A percentile compares a stretch with the other conserved stretches of the same genome.
phyloP scores from a whole-genome alignment of 2,113 vertebrate species.

The Prionailurus viverrinus region DNA sequence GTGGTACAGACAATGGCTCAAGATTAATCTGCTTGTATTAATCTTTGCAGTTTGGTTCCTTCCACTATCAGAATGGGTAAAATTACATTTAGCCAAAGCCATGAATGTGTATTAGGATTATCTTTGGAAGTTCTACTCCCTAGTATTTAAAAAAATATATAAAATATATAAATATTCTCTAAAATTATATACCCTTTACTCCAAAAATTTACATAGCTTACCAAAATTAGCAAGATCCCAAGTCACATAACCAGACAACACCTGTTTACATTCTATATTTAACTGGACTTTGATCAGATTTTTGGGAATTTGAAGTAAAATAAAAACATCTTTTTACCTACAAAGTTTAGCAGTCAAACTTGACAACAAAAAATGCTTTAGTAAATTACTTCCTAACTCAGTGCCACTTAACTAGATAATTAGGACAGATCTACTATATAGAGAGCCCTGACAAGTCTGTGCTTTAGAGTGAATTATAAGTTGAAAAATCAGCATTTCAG shows the following conservation, averaged over 20 bases:
- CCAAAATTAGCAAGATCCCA: neutral
- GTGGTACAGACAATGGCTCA: neutral
- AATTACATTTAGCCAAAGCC: neutral
- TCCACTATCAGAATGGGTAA: neutral
- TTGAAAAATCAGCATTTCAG: conserved; percentile 31
- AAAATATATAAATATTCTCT: neutral
- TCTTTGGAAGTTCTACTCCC: neutral
- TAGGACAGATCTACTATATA: neutral
- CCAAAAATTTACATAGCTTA: neutral
- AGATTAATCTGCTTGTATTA: neutral
- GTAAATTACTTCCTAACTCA: neutral
- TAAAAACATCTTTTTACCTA: neutral
- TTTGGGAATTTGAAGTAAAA: neutral
- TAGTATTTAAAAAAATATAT: neutral
- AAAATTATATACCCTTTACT: neutral
- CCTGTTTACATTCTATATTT: neutral
- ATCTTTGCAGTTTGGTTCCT: neutral
- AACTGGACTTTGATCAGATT: neutral
- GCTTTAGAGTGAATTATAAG: neutral
- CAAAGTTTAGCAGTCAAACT: neutral
- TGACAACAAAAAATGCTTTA: neutral
- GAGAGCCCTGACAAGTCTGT: neutral
- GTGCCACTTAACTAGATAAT: neutral
- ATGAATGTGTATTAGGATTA: neutral
- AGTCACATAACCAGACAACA: neutral